Evolutionary conservation across 2,888 invertebrate genomes (phyloP).

Genomic region (Theretra japonica): DNA sequence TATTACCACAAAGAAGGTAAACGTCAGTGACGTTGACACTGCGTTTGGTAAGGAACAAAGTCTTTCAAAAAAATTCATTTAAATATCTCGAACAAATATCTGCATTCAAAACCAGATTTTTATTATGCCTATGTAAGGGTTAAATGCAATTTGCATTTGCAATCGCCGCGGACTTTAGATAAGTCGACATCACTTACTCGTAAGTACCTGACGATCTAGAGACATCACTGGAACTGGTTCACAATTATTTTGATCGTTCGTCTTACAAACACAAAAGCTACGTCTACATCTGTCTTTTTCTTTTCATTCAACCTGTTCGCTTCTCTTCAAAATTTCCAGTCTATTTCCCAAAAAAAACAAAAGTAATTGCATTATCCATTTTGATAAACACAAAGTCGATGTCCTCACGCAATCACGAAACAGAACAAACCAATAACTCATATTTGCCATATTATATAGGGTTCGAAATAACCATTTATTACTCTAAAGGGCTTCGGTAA

Average conservation of each 20-base stretch:
- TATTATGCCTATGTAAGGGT: conserved; percentile 19
- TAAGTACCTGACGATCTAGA: conserved; percentile 7
- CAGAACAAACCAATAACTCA: conserved; percentile 11
- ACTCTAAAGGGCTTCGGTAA: conserved; percentile 48
- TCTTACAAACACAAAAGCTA: not conserved
- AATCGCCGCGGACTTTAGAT: conserved; percentile 11
- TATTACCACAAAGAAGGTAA: not conserved
- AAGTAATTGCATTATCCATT: not conserved
- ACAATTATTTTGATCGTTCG: conserved; percentile 11
- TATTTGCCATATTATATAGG: conserved; percentile 13
- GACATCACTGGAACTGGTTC: not conserved
- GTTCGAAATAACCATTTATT: conserved; percentile 33
- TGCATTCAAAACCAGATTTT: not conserved
- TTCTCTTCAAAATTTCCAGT: not conserved
- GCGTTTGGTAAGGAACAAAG: not conserved
- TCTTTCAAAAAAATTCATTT: not conserved
- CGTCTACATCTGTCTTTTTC: not conserved
- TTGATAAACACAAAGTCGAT: not conserved
- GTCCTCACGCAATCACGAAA: not conserved
- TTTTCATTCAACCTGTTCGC: not conserved
- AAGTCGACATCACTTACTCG: not conserved
- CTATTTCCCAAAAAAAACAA: not conserved
- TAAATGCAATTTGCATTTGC: conserved; percentile 18
- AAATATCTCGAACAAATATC: not conserved
- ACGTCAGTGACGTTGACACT: not conserved